Conservation (phyloP, 2,113 vertebrate genomes). For the Corythornis vintsioides region DNA sequence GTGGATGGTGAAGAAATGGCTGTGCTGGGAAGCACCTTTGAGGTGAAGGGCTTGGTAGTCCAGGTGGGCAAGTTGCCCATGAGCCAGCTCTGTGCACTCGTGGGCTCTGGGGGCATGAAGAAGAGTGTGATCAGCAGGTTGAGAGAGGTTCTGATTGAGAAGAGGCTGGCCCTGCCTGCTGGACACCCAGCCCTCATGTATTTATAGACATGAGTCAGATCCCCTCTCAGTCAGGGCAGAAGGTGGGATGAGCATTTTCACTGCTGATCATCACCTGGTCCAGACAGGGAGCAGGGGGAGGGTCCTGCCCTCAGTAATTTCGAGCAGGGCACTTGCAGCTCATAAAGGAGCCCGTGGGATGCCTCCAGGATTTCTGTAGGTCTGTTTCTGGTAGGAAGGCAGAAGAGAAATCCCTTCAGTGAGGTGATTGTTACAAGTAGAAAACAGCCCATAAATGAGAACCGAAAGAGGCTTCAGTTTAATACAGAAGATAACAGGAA, state of each 20-base stretch:
- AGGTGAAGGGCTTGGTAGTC: neutral
- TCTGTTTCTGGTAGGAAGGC: neutral
- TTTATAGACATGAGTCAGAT: no score
- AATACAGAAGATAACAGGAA: neutral
- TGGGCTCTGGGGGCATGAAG: neutral
- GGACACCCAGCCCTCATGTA: no score
- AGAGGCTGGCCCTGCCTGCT: no score
- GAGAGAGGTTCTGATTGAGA: neutral
- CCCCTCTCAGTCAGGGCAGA: neutral
- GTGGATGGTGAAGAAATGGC: neutral
- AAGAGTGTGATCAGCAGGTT: neutral
- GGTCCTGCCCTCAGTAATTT: neutral
- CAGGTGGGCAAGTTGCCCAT: neutral
- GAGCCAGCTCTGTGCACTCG: neutral
- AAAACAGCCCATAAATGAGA: neutral
- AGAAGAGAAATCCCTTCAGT: neutral
- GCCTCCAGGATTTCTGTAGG: neutral
- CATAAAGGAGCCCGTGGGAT: neutral
- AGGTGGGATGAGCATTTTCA: neutral
- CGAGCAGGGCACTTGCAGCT: fast-evolving
- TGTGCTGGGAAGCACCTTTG: neutral
- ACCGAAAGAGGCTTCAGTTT: neutral
- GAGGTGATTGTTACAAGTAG: neutral
- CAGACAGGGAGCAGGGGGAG: neutral
- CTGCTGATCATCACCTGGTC: neutral